phyloP scores from a whole-genome alignment of 1,140 invertebrate genomes.

The Cataglyphis hispanica region DNA sequence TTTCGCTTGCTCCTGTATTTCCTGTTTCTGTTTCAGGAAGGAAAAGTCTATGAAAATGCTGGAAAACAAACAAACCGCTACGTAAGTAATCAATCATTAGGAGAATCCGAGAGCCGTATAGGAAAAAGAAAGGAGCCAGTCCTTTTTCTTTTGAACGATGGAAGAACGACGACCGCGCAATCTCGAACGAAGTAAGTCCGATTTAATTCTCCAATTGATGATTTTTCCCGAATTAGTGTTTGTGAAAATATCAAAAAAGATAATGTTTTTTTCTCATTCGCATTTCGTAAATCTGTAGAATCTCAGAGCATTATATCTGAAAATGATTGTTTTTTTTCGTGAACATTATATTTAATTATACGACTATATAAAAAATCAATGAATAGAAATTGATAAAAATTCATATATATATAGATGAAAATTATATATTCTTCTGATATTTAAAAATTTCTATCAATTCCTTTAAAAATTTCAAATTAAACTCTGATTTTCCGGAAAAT shows the following conservation, averaged over 20 bases:
- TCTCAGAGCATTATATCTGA: slow-evolving; percentile 16
- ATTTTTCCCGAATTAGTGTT: slow-evolving; percentile 20
- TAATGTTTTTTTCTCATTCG: slow-evolving; percentile 8
- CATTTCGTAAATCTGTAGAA: slow-evolving; percentile 40
- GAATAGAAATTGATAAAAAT: slow-evolving; percentile 39
- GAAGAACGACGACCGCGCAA: slow-evolving; percentile 4
- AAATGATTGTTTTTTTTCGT: neutral
- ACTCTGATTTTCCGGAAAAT: neutral
- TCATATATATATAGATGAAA: neutral
- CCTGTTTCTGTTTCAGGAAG: slow-evolving; percentile 93
- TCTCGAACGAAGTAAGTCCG: slow-evolving; percentile 4
- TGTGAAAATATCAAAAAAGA: slow-evolving; percentile 18
- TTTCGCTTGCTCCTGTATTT: slow-evolving; percentile 88
- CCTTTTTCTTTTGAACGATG: slow-evolving; percentile 34
- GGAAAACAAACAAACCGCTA: slow-evolving; percentile 87
- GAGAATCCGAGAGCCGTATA: slow-evolving; percentile 29
- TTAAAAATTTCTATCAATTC: neutral
- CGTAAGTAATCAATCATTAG: slow-evolving; percentile 64
- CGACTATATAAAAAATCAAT: slow-evolving; percentile 18
- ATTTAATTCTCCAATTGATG: slow-evolving; percentile 30
- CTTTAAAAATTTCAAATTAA: no score
- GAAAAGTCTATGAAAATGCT: slow-evolving; percentile 91
- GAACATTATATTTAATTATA: neutral
- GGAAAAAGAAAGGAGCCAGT: slow-evolving; percentile 45
- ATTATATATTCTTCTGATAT: no score